phyloP scores from a whole-genome alignment of 2,888 invertebrate genomes.

The Xestia rhomboidea region DNA sequence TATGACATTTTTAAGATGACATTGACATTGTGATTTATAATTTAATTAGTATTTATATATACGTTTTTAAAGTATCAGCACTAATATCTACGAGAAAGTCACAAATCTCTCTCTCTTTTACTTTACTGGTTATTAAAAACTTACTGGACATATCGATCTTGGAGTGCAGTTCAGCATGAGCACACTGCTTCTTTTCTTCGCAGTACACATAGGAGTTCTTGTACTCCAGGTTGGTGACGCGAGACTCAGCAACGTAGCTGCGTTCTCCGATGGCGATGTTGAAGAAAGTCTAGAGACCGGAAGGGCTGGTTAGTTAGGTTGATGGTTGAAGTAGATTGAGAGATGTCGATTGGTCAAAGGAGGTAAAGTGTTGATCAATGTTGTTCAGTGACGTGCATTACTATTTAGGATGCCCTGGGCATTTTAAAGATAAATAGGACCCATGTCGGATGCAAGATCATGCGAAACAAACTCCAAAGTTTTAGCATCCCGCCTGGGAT shows the following conservation, averaged over 20 bases:
- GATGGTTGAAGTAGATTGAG: background rate
- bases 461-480: too few species aligned
- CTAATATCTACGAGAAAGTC: background rate
- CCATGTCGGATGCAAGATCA: too few species aligned
- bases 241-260: conserved; percentile 93
- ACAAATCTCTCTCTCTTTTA: background rate
- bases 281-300: conserved; percentile 88
- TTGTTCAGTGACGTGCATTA: too few species aligned
- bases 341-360: background rate
- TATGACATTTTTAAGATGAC: background rate
- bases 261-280: conserved; percentile 93
- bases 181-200: conserved; percentile 95
- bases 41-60: background rate
- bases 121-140: conserved; percentile 56
- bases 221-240: conserved; percentile 93
- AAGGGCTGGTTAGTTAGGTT: background rate
- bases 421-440: too few species aligned
- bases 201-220: conserved; percentile 93
- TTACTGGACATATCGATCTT: conserved; percentile 88
- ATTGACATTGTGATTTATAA: background rate
- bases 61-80: background rate
- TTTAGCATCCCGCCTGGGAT: too few species aligned
- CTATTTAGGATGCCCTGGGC: too few species aligned
- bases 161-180: conserved; percentile 93
- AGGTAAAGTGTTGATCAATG: background rate